Conservation (phyloP, 1,140 invertebrate genomes). For the Drosophila burlai region DNA sequence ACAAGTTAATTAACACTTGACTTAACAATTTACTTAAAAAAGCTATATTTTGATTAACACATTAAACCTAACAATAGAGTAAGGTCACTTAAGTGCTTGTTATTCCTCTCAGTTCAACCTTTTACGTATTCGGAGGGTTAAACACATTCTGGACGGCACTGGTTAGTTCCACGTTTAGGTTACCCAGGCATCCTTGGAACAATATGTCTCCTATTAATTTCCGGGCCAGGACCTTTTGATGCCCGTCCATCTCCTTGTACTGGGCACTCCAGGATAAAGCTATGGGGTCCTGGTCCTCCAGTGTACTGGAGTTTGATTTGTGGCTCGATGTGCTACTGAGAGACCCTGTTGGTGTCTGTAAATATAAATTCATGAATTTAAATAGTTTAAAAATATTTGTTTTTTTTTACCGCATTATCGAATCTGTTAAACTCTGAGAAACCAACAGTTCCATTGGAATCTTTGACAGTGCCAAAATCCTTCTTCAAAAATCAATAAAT, state of each 20-base stretch:
- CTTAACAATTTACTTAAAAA: background rate
- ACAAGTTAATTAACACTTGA: background rate
- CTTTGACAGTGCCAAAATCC: background rate
- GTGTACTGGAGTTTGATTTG: background rate
- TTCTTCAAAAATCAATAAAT: background rate
- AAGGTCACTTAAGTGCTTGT: background rate
- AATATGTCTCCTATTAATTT: slow-evolving; percentile 11
- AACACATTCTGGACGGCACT: background rate
- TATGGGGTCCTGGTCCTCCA: slow-evolving; percentile 2
- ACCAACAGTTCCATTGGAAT: background rate
- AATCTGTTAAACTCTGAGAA: background rate
- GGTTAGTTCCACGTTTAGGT: background rate
- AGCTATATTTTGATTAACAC: background rate
- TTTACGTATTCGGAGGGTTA: background rate
- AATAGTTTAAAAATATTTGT: too few relatives aligned
- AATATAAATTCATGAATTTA: background rate
- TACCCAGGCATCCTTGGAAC: slow-evolving; percentile 6
- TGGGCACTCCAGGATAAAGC: slow-evolving; percentile 5
- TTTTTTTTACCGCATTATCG: background rate
- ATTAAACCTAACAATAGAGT: background rate
- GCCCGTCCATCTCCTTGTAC: background rate
- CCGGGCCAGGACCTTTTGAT: slow-evolving; percentile 5
- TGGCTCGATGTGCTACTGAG: too few relatives aligned
- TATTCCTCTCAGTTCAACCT: background rate
- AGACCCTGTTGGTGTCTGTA: background rate